phyloP scores from a whole-genome alignment of 2,888 invertebrate species.

The Diploptera punctata region DNA sequence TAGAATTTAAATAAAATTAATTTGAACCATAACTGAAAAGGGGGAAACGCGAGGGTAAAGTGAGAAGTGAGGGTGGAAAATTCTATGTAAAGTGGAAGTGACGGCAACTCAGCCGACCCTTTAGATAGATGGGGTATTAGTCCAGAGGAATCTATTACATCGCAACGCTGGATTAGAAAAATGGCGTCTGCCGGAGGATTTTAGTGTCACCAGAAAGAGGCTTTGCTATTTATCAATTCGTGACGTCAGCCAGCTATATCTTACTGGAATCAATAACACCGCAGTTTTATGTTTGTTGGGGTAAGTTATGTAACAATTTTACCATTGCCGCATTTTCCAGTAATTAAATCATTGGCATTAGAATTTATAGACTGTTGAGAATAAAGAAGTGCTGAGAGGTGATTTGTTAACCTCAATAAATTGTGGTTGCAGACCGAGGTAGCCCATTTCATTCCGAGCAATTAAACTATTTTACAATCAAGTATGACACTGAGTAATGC shows the following conservation, averaged over 20 bases:
- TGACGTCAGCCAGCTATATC: constrained; percentile 12
- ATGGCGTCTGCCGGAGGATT: constrained; percentile 40
- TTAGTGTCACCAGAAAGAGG: constrained; percentile 38
- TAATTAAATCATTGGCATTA: neutral
- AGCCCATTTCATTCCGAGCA: neutral
- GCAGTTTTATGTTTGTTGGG: neutral
- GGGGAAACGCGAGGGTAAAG: neutral
- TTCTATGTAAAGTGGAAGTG: constrained; percentile 32
- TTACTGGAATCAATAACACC: neutral
- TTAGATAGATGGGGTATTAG: constrained; percentile 30
- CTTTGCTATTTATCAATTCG: constrained; percentile 39
- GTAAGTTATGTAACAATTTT: too few species aligned
- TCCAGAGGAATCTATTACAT: constrained; percentile 30
- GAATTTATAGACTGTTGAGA: neutral
- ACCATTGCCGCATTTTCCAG: neutral
- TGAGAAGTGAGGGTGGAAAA: neutral
- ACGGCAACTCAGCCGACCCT: constrained; percentile 26
- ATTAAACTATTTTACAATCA: neutral
- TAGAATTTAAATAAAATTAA: too few species aligned
- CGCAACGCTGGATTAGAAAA: constrained; percentile 35
- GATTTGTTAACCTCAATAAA: neutral
- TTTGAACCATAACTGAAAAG: neutral
- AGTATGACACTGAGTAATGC: too few species aligned
- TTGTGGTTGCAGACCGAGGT: neutral
- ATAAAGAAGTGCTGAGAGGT: neutral